Evolutionary conservation across 2,797 vertebrate genomes (phyloP).

Genomic region (Cirrhinus molitorella): DNA sequence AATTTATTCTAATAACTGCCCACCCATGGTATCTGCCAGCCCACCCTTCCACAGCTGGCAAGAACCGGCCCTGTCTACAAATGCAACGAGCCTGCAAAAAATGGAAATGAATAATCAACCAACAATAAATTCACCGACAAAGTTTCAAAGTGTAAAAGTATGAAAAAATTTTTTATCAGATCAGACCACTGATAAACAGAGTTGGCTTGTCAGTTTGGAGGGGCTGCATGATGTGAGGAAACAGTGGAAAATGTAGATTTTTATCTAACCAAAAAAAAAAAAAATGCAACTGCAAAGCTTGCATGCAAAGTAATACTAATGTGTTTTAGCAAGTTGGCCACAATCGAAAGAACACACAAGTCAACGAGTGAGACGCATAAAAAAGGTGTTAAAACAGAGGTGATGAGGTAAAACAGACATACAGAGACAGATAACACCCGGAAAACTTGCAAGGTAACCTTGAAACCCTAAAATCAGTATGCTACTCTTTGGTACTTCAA

Average conservation of each 20-base stretch:
- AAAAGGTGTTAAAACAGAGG: constrained; percentile 16
- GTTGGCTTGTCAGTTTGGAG: constrained; percentile 10
- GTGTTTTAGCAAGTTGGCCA: not conserved
- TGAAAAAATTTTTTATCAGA: not conserved
- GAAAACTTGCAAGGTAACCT: not conserved
- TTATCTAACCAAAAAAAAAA: not conserved
- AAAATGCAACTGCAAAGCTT: not conserved
- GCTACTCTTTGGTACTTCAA: not conserved
- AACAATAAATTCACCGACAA: not conserved
- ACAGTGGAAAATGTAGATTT: not conserved
- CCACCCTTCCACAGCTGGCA: no score
- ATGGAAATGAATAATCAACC: not conserved
- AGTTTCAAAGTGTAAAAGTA: not conserved
- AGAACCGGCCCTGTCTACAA: no score
- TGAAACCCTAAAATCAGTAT: not conserved
- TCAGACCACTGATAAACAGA: not conserved
- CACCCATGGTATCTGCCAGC: no score
- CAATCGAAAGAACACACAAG: not conserved
- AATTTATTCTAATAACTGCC: no score
- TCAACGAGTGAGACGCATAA: not conserved
- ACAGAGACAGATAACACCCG: not conserved
- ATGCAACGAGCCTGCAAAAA: not conserved
- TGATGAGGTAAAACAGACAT: not conserved
- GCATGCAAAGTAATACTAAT: not conserved
- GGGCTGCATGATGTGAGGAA: not conserved